Percentiles rank a stretch among this genome's conserved stretches.
Conservation (phyloP, 1,140 invertebrate species). For the Zaprionus kolodkinae region DNA sequence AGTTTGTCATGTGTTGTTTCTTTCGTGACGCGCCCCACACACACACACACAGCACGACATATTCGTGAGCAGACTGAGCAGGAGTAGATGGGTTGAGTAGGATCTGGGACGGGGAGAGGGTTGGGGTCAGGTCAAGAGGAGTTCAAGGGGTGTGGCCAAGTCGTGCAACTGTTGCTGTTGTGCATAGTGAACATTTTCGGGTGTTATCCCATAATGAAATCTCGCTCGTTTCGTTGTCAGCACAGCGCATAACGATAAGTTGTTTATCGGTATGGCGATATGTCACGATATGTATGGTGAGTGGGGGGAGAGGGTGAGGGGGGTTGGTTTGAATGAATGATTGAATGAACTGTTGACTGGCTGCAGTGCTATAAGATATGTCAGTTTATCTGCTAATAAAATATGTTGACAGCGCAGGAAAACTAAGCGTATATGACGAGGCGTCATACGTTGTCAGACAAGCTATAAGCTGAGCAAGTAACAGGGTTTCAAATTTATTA, state of each 20-base stretch:
- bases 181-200: neutral
- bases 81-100: too few relatives aligned
- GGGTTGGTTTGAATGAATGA: too few relatives aligned
- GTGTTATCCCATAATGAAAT: conserved; percentile 4
- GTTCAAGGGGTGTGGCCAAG: neutral
- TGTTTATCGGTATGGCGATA: conserved; percentile 6
- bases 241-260: neutral
- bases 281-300: neutral
- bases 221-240: neutral
- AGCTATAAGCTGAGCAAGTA: too few relatives aligned
- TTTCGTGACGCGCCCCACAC: conserved; percentile 1
- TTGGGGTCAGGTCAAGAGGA: neutral
- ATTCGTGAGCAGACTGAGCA: neutral
- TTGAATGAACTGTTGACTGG: too few relatives aligned
- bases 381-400: neutral
- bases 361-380: too few relatives aligned
- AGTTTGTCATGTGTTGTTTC: conserved; percentile 5
- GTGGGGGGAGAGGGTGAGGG: too few relatives aligned
- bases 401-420: neutral
- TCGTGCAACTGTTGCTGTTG: neutral
- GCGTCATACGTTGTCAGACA: neutral
- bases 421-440: neutral
- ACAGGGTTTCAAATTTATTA: too few relatives aligned
- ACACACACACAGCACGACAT: neutral
- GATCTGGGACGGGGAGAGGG: too few relatives aligned